Evolutionary conservation across 92 coral and sea anemone genomes (phyloP), one percentile per base, ranked within the genome.

Genomic region (Heliopora coerulea): DNA sequence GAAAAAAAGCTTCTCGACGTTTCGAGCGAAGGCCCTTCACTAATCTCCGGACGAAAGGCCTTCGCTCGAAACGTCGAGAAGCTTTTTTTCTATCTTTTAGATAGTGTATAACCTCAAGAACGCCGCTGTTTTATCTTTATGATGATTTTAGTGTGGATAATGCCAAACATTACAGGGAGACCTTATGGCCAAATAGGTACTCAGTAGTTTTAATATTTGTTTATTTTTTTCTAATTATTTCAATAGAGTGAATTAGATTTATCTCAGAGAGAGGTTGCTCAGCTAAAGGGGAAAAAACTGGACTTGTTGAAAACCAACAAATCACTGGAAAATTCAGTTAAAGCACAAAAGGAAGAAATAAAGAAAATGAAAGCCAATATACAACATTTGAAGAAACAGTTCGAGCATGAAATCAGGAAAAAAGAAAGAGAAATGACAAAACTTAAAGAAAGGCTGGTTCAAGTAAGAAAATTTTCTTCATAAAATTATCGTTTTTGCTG

Each of bases 371-470:
- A 77, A 80, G 86, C 91, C 26, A 90, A 89, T 57, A 80, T 81
- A 19, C 88, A 77, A 29, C 96, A 93, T 49, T 49, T 87, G 11
- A 91, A 88, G 49, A 93, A 93, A 56, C 98, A 93, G 54, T 88
- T 60, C 37, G 89, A 81, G 60, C 98, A 93, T 57, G 98, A 93
- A 56, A 74, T 81, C 5, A 90, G 87, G 63, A 93, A 93, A 69
- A 84, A 82, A 70, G 98, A 93, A 78, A 78, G 86, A 33, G 98
- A 93, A 68, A 78, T 88, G 79, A 69, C 65, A 27, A 88, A 86
- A 73, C 84, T 93, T 15, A 93, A 93, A 59, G 98, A 93, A 37
- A 90, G 96, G 73, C 80, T 93, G 62, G 95, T 90, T 37, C 98
- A 93, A 90, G 96, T 93, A 50, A 42, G 62, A 46, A 46, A 46